Conservation (phyloP, 1,140 invertebrate species). For the Metopolophium dirhodum region DNA sequence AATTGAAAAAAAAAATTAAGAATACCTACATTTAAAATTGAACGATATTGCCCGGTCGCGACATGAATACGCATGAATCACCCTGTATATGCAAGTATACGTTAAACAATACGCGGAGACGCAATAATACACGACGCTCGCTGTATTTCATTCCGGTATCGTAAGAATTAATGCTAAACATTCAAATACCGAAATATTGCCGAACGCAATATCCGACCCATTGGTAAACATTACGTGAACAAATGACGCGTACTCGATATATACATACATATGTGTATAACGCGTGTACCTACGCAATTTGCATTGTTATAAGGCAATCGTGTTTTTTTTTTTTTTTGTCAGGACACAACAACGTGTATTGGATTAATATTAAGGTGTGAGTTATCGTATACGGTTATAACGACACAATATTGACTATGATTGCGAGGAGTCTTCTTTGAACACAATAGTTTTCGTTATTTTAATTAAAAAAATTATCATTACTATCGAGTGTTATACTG, state of each 20-base stretch:
- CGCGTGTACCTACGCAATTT: background rate
- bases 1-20: background rate
- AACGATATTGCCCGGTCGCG: background rate
- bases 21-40: background rate
- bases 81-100: background rate
- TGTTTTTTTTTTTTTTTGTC: background rate
- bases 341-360: background rate
- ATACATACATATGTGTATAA: too few relatives aligned
- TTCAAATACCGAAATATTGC: conserved; percentile 4
- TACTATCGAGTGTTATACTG: background rate
- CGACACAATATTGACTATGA: background rate
- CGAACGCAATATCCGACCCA: conserved; percentile 6
- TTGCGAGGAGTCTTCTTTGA: background rate
- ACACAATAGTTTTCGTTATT: background rate
- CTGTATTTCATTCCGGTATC: background rate
- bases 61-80: too few relatives aligned
- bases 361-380: background rate
- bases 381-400: background rate
- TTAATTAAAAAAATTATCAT: background rate
- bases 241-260: background rate
- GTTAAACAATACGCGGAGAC: background rate
- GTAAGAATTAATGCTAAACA: conserved; percentile 22
- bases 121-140: background rate
- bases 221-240: conserved; percentile 30
- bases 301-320: conserved; percentile 35